Evolutionary conservation across 2,113 vertebrate species (phyloP).

Genomic region (Alligator sinensis): DNA sequence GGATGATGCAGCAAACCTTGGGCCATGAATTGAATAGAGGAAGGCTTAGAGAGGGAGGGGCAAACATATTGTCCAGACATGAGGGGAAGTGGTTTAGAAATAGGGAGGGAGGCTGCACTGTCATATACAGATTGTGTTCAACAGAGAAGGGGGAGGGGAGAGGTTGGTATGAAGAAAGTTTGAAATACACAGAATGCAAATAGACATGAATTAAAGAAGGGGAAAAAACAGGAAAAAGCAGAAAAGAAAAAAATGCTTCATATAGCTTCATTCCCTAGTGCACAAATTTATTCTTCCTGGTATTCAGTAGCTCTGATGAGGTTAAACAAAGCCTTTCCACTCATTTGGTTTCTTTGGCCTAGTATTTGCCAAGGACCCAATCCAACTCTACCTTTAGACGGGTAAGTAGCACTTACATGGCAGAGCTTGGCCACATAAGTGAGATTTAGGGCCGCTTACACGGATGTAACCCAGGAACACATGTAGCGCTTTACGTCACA

Average conservation of each 20-base stretch:
- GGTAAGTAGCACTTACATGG: too few species aligned
- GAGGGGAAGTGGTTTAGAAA: neutral
- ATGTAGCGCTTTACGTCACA: too few species aligned
- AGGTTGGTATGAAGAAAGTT: neutral
- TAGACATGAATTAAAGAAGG: neutral
- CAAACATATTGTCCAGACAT: neutral
- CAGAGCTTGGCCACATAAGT: too few species aligned
- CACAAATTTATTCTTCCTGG: too few species aligned
- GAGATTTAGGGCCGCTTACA: too few species aligned
- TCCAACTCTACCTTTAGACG: too few species aligned
- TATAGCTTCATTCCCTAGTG: neutral
- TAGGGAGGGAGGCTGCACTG: neutral
- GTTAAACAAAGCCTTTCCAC: too few species aligned
- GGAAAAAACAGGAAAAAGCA: neutral
- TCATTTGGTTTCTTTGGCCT: too few species aligned
- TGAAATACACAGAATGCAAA: neutral
- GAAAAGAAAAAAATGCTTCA: neutral
- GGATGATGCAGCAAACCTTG: neutral
- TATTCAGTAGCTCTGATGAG: too few species aligned
- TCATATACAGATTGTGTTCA: neutral
- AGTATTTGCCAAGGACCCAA: too few species aligned
- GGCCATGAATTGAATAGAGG: neutral
- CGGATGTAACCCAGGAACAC: too few species aligned
- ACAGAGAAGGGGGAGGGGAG: neutral
- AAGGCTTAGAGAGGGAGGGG: neutral